These are phyloP conservation scores for Mormyrus lacerda DNA, from an alignment of 2,113 vertebrate species.

Conservation along the genomic window DNA sequence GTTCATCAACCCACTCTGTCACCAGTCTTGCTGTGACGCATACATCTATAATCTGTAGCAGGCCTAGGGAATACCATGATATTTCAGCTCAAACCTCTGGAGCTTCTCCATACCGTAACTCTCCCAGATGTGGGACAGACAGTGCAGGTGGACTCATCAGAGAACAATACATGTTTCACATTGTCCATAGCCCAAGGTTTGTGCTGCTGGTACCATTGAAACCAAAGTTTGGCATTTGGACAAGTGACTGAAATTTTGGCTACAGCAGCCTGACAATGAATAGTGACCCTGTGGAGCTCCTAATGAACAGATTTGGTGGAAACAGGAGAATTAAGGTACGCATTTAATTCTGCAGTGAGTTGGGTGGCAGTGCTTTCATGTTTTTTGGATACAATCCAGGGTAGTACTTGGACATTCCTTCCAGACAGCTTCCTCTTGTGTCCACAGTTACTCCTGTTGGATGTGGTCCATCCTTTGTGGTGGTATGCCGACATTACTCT, in stretches of 20 bases:
- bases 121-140: not conserved
- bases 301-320: not conserved
- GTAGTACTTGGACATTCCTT: not conserved
- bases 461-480: not conserved
- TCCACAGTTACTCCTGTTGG: not conserved
- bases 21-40: not conserved
- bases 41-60: not conserved
- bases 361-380: not conserved
- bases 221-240: not conserved
- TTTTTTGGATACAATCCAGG: not conserved
- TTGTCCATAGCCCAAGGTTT: not conserved
- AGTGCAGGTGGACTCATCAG: not conserved
- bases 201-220: not conserved
- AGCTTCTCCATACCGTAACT: not conserved
- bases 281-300: not conserved
- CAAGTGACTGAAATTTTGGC: not conserved
- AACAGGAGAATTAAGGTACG: not conserved
- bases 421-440: not conserved
- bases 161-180: not conserved
- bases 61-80: not conserved
- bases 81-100: not conserved
- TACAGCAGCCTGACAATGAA: not conserved
- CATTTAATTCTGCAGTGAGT: not conserved
- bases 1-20: not conserved
- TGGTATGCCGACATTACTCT: not conserved